Evolutionary conservation across 2,113 vertebrate genomes (phyloP), one percentile per base, ranked within the genome.

Genomic region (Alectura lathami): DNA sequence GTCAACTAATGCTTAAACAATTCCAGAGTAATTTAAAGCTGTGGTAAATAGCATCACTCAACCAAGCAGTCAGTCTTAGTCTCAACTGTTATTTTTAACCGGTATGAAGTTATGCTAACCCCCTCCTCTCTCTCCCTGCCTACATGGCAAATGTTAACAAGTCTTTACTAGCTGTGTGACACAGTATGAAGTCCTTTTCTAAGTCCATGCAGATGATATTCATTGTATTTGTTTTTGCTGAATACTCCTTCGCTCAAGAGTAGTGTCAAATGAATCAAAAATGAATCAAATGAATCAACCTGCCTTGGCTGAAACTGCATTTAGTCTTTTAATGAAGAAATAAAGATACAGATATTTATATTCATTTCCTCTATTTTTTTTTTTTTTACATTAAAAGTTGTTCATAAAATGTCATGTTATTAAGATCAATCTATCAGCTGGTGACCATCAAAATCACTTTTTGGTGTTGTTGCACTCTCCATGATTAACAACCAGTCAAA

Each of bases 1-100:
- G 88, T 97, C 97, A 96, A 95, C 92, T 97, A 97, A 97, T 96
- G 95, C 94, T 94, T 96, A 97, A 98, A 97, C 93, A 96, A 97
- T 96, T 95, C 96, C 88, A 69, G n/a, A 94, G 95, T 88, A 89
- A 96, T 98, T 97, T 97, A 95, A 96, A 97, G 89, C 93, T 38
- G 72, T 94, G 74, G 97, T 94, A 76, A 97, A 92, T 57, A 56
- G 85, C 85, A 83, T 24, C 78, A 92, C 93, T 96, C 90, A 97
- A 94, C 92, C 93, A 59, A 93, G 86, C 86, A 89, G 88, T 91
- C 94, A 85, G 80, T 94, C 96, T 96, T 89, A 90, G 85, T 80
- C 94, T 92, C 93, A 91, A 87, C 88, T 91, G 96, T 95, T 98
- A 93, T 80, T 95, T 97, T 98, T 97, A 96, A 94, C 92, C 94